Evolutionary conservation across 2,888 invertebrate species (phyloP).

Genomic region (Unio delphinus): DNA sequence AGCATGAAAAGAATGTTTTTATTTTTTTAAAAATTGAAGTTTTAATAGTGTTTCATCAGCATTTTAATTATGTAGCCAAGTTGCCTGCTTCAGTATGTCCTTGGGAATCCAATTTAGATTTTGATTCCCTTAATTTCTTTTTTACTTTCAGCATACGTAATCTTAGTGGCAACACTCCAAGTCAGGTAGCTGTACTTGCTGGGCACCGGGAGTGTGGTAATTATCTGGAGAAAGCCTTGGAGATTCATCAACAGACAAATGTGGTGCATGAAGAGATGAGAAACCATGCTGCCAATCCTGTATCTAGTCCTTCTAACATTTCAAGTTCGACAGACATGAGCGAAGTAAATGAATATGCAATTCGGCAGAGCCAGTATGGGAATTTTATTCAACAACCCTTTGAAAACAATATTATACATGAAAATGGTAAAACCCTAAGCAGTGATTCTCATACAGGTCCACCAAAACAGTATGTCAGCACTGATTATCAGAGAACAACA

Average conservation of each 20-base stretch:
- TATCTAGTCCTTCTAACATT: constrained; percentile 5
- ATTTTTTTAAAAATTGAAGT: too few relatives aligned
- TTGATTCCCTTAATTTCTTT: background rate
- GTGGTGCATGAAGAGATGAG: constrained; percentile 16
- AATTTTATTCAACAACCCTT: too few relatives aligned
- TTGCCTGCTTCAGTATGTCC: too few relatives aligned
- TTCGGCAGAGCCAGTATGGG: background rate
- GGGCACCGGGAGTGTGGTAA: constrained; percentile 53
- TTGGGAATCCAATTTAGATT: background rate
- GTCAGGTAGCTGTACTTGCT: constrained; percentile 51
- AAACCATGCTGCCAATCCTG: constrained; percentile 13
- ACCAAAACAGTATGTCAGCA: too few relatives aligned
- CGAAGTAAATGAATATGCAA: constrained; percentile 15
- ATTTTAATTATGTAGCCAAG: too few relatives aligned
- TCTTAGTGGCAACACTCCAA: constrained; percentile 51
- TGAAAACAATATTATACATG: too few relatives aligned
- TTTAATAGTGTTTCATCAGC: too few relatives aligned
- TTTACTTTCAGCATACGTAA: constrained; percentile 55
- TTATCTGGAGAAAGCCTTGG: constrained; percentile 48
- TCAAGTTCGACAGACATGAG: constrained; percentile 11
- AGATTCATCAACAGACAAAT: constrained; percentile 35
- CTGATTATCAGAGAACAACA: too few relatives aligned
- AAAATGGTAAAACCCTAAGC: too few relatives aligned
- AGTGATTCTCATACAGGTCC: too few relatives aligned
- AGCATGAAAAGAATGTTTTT: too few relatives aligned